These are phyloP conservation scores for Steatocranus sp. DNA, from an alignment of 2,797 vertebrate genomes.

Conservation along the genomic window DNA sequence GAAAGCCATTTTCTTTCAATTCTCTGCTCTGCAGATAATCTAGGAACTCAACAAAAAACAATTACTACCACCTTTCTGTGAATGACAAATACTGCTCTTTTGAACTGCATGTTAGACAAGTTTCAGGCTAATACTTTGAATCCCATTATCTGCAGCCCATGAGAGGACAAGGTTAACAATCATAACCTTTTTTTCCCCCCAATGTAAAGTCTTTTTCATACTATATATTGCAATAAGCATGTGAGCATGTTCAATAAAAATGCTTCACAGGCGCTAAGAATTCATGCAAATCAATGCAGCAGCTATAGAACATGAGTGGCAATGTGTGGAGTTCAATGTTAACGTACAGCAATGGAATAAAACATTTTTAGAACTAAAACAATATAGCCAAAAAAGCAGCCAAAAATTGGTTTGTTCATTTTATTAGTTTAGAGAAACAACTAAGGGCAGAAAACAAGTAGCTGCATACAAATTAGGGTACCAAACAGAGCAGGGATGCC, in stretches of 20 bases:
- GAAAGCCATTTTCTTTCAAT: constrained; percentile 54
- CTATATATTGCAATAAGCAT: not conserved
- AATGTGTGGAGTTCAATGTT: not conserved
- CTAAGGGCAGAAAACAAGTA: not conserved
- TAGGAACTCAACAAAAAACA: constrained; percentile 18
- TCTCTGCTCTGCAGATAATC: constrained; percentile 36
- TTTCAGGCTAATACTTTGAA: not conserved
- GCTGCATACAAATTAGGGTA: not conserved
- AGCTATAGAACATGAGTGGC: not conserved
- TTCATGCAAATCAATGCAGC: constrained; percentile 13
- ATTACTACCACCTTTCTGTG: constrained; percentile 4
- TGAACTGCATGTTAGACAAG: not conserved
- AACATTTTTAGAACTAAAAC: not conserved
- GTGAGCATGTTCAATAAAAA: constrained; percentile 3
- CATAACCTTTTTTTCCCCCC: not conserved
- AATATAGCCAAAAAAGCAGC: not conserved
- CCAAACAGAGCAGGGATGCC: not conserved
- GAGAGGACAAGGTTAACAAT: not conserved
- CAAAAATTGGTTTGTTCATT: not conserved
- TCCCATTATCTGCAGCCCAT: not conserved
- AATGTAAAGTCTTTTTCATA: not conserved
- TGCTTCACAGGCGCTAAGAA: not conserved
- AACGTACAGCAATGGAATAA: not conserved
- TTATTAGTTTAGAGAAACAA: not conserved
- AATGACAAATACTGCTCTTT: constrained; percentile 14